phyloP scores from a whole-genome alignment of 2,888 invertebrate species.

The Helicoverpa assulta region DNA sequence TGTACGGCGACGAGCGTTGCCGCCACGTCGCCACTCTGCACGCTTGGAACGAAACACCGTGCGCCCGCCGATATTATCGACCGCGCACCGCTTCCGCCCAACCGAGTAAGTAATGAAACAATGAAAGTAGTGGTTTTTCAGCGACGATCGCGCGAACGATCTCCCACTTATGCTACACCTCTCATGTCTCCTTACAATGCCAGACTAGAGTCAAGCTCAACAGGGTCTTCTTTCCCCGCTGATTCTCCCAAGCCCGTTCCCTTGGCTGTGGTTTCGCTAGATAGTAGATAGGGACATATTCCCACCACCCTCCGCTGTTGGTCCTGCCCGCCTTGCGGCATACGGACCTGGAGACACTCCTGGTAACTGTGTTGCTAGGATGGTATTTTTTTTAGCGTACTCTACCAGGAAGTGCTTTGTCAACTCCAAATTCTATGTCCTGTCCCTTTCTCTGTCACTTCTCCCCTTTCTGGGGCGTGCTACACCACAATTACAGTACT shows the following conservation, averaged over 20 bases:
- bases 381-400: too few relatives aligned
- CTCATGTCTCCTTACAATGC: slow-evolving; percentile 91
- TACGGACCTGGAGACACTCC: too few relatives aligned
- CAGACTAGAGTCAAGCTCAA: slow-evolving; percentile 92
- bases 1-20: too few relatives aligned
- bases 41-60: slow-evolving; percentile 73
- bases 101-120: slow-evolving; percentile 51
- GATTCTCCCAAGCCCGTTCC: slow-evolving; percentile 92
- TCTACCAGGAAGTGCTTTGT: too few relatives aligned
- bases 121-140: slow-evolving; percentile 54
- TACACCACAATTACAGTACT: too few relatives aligned
- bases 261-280: slow-evolving; percentile 77
- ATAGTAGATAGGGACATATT: slow-evolving; percentile 40
- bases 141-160: slow-evolving; percentile 34
- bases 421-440: too few relatives aligned
- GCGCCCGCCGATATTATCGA: slow-evolving; percentile 64
- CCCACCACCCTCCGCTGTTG: too few relatives aligned
- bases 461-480: too few relatives aligned
- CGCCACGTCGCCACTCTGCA: too few relatives aligned
- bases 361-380: too few relatives aligned
- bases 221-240: slow-evolving; percentile 94
- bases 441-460: too few relatives aligned
- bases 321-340: too few relatives aligned
- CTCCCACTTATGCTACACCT: slow-evolving; percentile 88
- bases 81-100: slow-evolving; percentile 66